Percentiles rank a stretch among this genome's conserved stretches.
phyloP scores from a whole-genome alignment of 2,113 vertebrate species.

The Oxyruncus cristatus region DNA sequence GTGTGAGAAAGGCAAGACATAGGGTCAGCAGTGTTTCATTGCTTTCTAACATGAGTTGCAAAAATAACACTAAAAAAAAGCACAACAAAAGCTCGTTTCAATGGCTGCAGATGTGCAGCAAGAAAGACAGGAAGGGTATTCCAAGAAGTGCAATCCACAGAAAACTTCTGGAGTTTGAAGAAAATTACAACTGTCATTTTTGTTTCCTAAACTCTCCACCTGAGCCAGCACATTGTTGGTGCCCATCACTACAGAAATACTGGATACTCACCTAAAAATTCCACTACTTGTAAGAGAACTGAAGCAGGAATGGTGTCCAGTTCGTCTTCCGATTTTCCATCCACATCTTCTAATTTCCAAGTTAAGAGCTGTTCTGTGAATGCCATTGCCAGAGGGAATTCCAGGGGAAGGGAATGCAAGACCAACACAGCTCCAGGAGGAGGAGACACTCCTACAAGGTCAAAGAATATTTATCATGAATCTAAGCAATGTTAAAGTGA shows the following conservation, averaged over 20 bases:
- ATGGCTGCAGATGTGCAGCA: accelerated
- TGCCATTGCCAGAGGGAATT: constrained; percentile 94
- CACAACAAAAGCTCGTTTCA: neutral
- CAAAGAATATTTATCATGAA: neutral
- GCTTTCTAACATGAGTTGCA: neutral
- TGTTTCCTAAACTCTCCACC: neutral
- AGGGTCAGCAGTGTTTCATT: neutral
- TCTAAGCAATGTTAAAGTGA: neutral
- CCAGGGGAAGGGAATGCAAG: constrained; percentile 92
- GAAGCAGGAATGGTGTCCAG: constrained; percentile 88
- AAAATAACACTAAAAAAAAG: neutral
- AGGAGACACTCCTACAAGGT: constrained; percentile 87
- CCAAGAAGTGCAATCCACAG: neutral
- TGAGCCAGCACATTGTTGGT: neutral
- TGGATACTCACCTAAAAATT: constrained; percentile 84
- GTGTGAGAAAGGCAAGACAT: neutral
- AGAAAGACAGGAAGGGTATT: neutral
- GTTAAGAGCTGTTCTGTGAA: constrained; percentile 94
- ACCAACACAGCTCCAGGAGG: constrained; percentile 91
- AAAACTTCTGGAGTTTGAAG: neutral
- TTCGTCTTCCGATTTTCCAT: constrained; percentile 88
- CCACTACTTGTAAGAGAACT: constrained; percentile 92
- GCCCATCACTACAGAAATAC: neutral
- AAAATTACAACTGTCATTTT: neutral
- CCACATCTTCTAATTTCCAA: constrained; percentile 85